Evolutionary conservation across 2,888 invertebrate genomes (phyloP).

Genomic region (Conchocele bisecta): DNA sequence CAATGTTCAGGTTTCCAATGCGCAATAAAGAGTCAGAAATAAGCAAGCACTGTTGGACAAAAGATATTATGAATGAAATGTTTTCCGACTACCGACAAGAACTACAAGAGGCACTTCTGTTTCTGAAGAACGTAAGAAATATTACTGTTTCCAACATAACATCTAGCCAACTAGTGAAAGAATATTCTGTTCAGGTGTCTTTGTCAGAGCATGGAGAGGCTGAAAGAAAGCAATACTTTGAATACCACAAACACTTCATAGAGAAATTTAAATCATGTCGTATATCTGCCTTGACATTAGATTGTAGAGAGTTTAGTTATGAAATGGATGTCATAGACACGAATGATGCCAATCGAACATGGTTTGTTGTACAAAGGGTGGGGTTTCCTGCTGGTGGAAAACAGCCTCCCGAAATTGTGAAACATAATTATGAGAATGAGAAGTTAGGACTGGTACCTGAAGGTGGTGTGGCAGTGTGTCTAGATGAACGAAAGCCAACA

Average conservation of each 20-base stretch:
- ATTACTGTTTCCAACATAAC: slow-evolving; percentile 60
- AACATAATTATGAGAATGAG: slow-evolving; percentile 53
- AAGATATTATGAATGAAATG: slow-evolving; percentile 51
- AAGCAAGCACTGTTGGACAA: slow-evolving; percentile 43
- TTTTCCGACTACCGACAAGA: slow-evolving; percentile 66
- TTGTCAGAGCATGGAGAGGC: slow-evolving; percentile 27
- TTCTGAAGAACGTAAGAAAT: slow-evolving; percentile 70
- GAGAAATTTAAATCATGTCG: neutral
- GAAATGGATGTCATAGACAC: slow-evolving; percentile 31
- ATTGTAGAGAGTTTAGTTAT: slow-evolving; percentile 2
- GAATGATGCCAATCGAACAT: slow-evolving; percentile 1
- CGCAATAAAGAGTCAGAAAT: slow-evolving; percentile 69
- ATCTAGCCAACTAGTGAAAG: slow-evolving; percentile 20
- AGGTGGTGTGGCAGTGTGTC: slow-evolving; percentile 65
- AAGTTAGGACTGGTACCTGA: slow-evolving; percentile 67
- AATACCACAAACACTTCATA: neutral
- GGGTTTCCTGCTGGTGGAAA: slow-evolving; percentile 30
- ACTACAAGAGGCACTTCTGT: slow-evolving; percentile 70
- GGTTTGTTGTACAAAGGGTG: slow-evolving; percentile 52
- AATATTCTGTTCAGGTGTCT: slow-evolving; percentile 34
- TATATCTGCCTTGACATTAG: neutral
- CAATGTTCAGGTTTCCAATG: slow-evolving; percentile 71
- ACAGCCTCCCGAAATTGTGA: slow-evolving; percentile 39
- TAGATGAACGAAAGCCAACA: neutral
- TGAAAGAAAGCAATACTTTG: neutral